Conservation (phyloP, 2,797 vertebrate genomes). For the Cyprinodon diabolis region DNA sequence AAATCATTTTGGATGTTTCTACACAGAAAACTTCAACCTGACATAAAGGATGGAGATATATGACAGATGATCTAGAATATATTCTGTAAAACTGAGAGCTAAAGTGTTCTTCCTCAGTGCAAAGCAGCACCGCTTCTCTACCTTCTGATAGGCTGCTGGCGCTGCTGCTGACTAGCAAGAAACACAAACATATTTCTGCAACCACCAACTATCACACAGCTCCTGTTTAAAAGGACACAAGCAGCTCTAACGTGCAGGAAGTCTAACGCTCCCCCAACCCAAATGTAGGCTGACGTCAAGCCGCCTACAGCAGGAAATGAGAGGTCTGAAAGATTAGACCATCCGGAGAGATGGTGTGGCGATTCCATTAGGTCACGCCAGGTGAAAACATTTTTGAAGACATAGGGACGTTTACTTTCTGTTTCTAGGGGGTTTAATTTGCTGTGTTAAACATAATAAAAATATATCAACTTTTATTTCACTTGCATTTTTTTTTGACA, state of each 20-base stretch:
- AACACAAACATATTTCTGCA: constrained; percentile 1
- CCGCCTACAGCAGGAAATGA: constrained; percentile 49
- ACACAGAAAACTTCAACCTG: neutral
- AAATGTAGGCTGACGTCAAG: constrained; percentile 20
- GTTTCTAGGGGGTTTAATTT: neutral
- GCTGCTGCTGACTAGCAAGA: neutral
- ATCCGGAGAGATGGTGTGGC: constrained; percentile 1
- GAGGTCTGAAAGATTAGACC: constrained; percentile 38
- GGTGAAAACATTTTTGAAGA: neutral
- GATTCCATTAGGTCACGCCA: constrained; percentile 3
- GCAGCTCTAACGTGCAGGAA: constrained; percentile 37
- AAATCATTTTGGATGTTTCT: neutral
- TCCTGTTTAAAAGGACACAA: constrained; percentile 28
- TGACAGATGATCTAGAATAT: no score
- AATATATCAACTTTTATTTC: neutral
- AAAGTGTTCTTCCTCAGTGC: neutral
- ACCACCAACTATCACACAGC: neutral
- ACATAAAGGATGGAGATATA: no score
- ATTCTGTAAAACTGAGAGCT: neutral
- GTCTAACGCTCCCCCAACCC: constrained; percentile 33
- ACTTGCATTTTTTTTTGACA: neutral
- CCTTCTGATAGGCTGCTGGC: neutral
- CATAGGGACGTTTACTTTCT: neutral
- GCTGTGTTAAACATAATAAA: neutral
- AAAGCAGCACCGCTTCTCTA: constrained; percentile 6